phyloP scores from a whole-genome alignment of 2,113 vertebrate species.

The Takifugu bimaculatus region DNA sequence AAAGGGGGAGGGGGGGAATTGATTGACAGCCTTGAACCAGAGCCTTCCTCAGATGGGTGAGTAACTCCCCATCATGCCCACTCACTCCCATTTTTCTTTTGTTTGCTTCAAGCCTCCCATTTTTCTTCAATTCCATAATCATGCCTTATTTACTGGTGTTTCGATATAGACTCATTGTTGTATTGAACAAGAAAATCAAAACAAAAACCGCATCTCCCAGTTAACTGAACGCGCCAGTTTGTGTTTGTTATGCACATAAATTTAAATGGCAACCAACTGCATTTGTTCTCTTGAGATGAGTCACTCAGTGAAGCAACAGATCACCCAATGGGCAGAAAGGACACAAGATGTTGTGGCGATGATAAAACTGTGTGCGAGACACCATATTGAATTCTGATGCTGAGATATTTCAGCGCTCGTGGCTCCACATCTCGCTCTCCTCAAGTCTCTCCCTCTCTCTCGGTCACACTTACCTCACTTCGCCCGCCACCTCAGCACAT shows the following conservation, averaged over 20 bases:
- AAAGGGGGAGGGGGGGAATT: conserved; percentile 40
- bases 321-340: conserved; percentile 25
- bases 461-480: conserved; percentile 35
- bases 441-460: conserved; percentile 17
- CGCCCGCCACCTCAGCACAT: conserved; percentile 52
- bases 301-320: conserved; percentile 16
- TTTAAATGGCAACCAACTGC: conserved; percentile 18
- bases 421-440: conserved; percentile 20
- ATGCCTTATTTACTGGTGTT: conserved; percentile 22
- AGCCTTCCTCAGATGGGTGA: conserved; percentile 64
- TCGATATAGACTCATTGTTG: conserved; percentile 14
- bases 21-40: conserved; percentile 73
- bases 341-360: conserved; percentile 45
- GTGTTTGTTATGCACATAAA: conserved; percentile 17
- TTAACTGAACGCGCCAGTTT: conserved; percentile 13
- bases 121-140: conserved; percentile 34
- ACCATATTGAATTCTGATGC: conserved; percentile 43
- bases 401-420: conserved; percentile 38
- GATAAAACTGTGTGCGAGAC: conserved; percentile 33
- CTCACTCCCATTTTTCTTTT: conserved; percentile 31
- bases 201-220: background rate
- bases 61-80: conserved; percentile 65
- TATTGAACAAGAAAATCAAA: background rate
- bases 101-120: conserved; percentile 33
- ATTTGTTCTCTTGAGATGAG: conserved; percentile 31